A percentile compares a stretch with the other conserved stretches of the same genome.
phyloP scores from a whole-genome alignment of 2,113 vertebrate genomes.

The Circaetus gallicus region DNA sequence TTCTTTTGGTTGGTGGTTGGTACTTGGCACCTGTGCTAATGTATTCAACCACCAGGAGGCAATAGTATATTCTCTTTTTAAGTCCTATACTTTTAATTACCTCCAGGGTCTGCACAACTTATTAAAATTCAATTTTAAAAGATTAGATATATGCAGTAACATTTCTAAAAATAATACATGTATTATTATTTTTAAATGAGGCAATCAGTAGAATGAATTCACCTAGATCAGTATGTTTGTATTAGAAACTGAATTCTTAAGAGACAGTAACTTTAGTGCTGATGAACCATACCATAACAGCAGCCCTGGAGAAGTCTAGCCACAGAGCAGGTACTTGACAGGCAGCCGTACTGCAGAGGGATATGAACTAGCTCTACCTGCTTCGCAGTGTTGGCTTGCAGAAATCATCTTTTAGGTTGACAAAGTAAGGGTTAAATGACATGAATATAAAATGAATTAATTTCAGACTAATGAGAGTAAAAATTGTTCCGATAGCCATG shows the following conservation, averaged over 20 bases:
- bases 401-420: background rate
- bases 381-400: background rate
- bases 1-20: background rate
- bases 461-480: background rate
- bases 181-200: background rate
- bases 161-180: background rate
- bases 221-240: background rate
- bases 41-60: constrained; percentile 58
- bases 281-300: background rate
- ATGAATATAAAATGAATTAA: background rate
- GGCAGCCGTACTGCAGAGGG: background rate
- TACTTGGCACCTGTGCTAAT: background rate
- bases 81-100: background rate
- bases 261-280: background rate
- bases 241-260: background rate
- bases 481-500: background rate
- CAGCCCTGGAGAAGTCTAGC: background rate
- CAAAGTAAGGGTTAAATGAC: background rate
- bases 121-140: background rate
- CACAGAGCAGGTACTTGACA: background rate
- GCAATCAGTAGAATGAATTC: background rate
- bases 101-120: background rate
- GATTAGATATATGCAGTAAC: background rate
- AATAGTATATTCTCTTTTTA: constrained; percentile 9
- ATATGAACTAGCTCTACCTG: background rate